Percentiles rank a stretch among this genome's conserved stretches.
Conservation (phyloP, 2,888 invertebrate species). For the Harpagoxenus sublaevis region DNA sequence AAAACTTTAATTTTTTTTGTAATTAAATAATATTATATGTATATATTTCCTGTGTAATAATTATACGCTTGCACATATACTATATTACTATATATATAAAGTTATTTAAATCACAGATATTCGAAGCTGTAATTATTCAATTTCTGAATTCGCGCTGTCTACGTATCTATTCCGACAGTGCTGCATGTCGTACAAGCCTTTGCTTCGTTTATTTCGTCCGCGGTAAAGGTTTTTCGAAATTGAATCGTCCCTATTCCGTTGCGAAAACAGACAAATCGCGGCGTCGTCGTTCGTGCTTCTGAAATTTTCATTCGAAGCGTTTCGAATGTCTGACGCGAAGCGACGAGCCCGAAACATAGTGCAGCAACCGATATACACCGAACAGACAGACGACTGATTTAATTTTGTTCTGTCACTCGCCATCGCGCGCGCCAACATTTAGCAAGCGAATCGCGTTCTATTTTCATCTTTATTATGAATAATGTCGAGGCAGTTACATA, state of each 20-base stretch:
- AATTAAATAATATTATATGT: not conserved
- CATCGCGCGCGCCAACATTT: not conserved
- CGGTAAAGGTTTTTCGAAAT: slow-evolving; percentile 9
- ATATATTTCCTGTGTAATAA: not conserved
- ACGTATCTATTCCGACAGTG: not conserved
- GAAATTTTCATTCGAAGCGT: slow-evolving; percentile 41
- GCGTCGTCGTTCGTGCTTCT: not conserved
- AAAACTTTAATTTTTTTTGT: not conserved
- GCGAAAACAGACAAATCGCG: not conserved
- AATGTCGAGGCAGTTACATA: not conserved
- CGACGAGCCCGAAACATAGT: slow-evolving; percentile 17
- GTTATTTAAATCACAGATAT: not conserved
- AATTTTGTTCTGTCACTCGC: slow-evolving; percentile 13
- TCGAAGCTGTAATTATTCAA: not conserved
- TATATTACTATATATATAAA: not conserved
- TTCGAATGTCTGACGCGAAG: slow-evolving; percentile 21
- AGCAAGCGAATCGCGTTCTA: slow-evolving; percentile 26
- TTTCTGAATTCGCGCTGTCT: not conserved
- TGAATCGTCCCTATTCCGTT: not conserved
- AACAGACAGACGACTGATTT: slow-evolving; percentile 43
- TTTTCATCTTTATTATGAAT: slow-evolving; percentile 42
- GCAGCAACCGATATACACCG: slow-evolving; percentile 9
- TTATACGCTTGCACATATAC: too few relatives aligned
- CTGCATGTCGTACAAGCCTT: not conserved
- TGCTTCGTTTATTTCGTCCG: not conserved